Evolutionary conservation across 2,888 invertebrate species (phyloP).

Genomic region (Epinotia bilunana): DNA sequence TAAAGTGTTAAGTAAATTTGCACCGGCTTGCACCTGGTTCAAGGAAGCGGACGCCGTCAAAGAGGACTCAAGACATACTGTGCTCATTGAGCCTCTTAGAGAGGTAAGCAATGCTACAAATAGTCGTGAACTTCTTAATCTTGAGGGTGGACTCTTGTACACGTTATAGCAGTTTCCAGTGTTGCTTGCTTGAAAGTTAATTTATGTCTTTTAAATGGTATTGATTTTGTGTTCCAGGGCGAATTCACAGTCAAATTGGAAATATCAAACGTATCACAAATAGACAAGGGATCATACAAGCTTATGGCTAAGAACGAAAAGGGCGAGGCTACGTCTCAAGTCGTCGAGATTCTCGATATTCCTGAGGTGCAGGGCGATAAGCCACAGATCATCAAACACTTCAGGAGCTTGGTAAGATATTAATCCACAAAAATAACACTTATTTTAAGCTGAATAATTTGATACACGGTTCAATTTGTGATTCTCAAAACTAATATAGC

Average conservation of each 20-base stretch:
- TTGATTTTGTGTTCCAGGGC: constrained; percentile 82
- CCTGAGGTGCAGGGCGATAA: constrained; percentile 91
- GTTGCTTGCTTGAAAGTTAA: no score
- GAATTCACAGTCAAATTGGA: constrained; percentile 96
- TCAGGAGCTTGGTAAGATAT: constrained; percentile 88
- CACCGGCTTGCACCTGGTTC: constrained; percentile 97
- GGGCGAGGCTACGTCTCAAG: constrained; percentile 95
- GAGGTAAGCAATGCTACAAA: constrained; percentile 83
- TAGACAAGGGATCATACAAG: constrained; percentile 95
- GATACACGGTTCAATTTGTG: not conserved
- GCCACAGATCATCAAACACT: constrained; percentile 91
- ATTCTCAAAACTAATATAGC: no score
- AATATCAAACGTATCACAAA: constrained; percentile 91
- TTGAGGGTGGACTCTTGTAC: not conserved
- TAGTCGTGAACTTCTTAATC: not conserved
- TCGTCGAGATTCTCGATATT: constrained; percentile 93
- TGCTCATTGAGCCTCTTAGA: constrained; percentile 91
- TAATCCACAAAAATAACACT: not conserved
- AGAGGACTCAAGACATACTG: constrained; percentile 90
- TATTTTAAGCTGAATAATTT: not conserved
- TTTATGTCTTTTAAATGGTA: not conserved
- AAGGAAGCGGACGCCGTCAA: constrained; percentile 92
- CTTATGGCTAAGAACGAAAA: constrained; percentile 96
- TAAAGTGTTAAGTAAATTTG: constrained; percentile 96
- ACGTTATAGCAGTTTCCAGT: no score